phyloP scores from a whole-genome alignment of 2,888 invertebrate species.

The Steinernema carpocapsae region DNA sequence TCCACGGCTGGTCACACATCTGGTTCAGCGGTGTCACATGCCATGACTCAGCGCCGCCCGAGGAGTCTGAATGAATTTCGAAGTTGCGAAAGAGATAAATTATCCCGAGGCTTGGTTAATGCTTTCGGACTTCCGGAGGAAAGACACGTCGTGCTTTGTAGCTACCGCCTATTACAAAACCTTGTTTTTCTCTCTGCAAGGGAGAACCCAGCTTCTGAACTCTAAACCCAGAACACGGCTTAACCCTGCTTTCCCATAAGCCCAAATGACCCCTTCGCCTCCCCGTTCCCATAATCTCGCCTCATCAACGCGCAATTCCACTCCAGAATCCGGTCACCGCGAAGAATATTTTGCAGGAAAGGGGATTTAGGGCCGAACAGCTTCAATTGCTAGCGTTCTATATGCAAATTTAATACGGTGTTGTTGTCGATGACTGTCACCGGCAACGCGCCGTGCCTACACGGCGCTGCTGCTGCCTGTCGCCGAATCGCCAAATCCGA shows the following conservation, averaged over 20 bases:
- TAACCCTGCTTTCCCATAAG: too few relatives aligned
- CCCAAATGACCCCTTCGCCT: background rate
- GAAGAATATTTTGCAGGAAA: slow-evolving; percentile 29
- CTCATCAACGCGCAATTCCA: slow-evolving; percentile 14
- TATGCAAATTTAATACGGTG: slow-evolving; percentile 26
- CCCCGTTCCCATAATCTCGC: slow-evolving; percentile 25
- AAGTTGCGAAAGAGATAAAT: too few relatives aligned
- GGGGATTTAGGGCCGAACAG: slow-evolving; percentile 33
- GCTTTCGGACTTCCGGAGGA: too few relatives aligned
- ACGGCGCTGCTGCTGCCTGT: too few relatives aligned
- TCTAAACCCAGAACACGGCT: too few relatives aligned
- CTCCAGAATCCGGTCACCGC: background rate
- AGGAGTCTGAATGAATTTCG: too few relatives aligned
- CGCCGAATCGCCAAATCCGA: background rate
- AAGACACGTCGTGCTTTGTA: too few relatives aligned
- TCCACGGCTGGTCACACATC: slow-evolving; percentile 24
- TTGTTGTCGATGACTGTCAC: background rate
- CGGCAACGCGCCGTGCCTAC: background rate
- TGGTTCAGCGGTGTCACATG: slow-evolving; percentile 8
- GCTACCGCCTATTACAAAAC: too few relatives aligned
- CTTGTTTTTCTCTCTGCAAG: too few relatives aligned
- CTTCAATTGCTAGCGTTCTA: slow-evolving; percentile 24
- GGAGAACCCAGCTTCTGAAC: too few relatives aligned
- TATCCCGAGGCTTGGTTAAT: too few relatives aligned
- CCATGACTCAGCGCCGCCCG: background rate